A percentile compares a stretch with the other conserved stretches of the same genome.
Conservation (phyloP, 2,113 vertebrate species). For the Electrona antarctica region DNA sequence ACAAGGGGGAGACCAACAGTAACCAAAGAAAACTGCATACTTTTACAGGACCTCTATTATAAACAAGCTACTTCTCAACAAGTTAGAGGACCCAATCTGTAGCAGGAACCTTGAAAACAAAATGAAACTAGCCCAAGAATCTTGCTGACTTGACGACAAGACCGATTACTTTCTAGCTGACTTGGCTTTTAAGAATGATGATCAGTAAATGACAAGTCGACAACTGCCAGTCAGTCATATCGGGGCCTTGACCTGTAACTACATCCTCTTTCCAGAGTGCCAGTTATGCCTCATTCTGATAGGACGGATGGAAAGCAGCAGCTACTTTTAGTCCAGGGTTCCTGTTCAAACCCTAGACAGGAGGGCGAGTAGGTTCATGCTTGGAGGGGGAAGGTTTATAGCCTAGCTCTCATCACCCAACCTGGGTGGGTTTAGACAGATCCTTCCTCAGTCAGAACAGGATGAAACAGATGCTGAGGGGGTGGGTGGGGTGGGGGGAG, state of each 20-base stretch:
- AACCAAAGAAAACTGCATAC: neutral
- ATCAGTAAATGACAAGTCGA: constrained; percentile 41
- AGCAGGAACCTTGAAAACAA: too few relatives aligned
- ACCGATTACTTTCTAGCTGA: constrained; percentile 40
- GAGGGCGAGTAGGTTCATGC: constrained; percentile 6
- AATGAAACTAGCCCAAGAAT: constrained; percentile 6
- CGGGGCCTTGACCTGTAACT: constrained; percentile 67
- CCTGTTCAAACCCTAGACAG: constrained; percentile 57
- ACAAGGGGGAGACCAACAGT: neutral
- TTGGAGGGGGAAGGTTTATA: neutral
- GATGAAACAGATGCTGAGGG: constrained; percentile 12
- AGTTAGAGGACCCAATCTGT: too few relatives aligned
- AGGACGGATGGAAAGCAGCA: constrained; percentile 65
- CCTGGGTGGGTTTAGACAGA: neutral
- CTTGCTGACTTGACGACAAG: constrained; percentile 45
- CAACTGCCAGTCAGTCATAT: constrained; percentile 48
- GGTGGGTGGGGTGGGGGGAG: too few relatives aligned
- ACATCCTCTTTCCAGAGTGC: constrained; percentile 75
- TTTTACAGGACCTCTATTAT: neutral
- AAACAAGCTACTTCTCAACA: neutral
- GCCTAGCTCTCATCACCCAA: constrained; percentile 32
- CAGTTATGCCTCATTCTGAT: constrained; percentile 57
- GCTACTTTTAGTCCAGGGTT: constrained; percentile 67
- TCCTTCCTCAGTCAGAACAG: neutral
- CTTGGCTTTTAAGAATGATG: neutral